Conservation (phyloP, 2,888 invertebrate species). For the Dione vanillae region DNA sequence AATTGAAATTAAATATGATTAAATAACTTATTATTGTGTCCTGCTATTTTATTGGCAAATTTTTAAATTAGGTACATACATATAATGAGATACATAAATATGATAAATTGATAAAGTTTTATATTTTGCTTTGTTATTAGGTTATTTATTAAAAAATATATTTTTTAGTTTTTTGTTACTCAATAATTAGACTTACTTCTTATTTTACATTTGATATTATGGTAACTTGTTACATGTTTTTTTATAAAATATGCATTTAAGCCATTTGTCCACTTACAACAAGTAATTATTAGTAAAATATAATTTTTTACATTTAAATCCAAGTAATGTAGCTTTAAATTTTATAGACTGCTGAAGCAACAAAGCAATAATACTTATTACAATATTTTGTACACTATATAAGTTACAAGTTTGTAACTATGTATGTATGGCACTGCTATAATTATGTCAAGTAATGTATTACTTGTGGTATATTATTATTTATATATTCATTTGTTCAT, state of each 20-base stretch:
- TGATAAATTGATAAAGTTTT: conserved; percentile 33
- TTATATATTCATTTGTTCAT: too few relatives aligned
- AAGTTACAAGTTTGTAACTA: neutral
- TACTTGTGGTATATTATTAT: neutral
- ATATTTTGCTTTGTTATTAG: neutral
- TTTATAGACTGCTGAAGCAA: conserved; percentile 22
- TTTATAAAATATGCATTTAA: too few relatives aligned
- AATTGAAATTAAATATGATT: neutral
- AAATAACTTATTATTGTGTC: conserved; percentile 23
- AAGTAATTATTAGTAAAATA: neutral
- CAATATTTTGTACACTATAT: neutral
- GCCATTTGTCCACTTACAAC: neutral
- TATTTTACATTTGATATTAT: too few relatives aligned
- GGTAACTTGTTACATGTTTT: too few relatives aligned
- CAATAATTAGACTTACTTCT: too few relatives aligned
- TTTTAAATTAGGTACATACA: conserved; percentile 5
- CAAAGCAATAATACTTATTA: conserved; percentile 19
- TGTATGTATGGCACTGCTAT: neutral
- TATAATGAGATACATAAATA: conserved; percentile 30
- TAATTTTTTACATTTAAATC: neutral
- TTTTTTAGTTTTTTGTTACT: neutral
- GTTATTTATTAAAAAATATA: neutral
- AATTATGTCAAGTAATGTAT: neutral
- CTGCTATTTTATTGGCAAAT: neutral
- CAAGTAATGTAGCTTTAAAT: conserved; percentile 13